A percentile compares a stretch with the other conserved stretches of the same genome.
phyloP scores from a whole-genome alignment of 2,888 invertebrate species.

The Leptodirus hochenwartii region DNA sequence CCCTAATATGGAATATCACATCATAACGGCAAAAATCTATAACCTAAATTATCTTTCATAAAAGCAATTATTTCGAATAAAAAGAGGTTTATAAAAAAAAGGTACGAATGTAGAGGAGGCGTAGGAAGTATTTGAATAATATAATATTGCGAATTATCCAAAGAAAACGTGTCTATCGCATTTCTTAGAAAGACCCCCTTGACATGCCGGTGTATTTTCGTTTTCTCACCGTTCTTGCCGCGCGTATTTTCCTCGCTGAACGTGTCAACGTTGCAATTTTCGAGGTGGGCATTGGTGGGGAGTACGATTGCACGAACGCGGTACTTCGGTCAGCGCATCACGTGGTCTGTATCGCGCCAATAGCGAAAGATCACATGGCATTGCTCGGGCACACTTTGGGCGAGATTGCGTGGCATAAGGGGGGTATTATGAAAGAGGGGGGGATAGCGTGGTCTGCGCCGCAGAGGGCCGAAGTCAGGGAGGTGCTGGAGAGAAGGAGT shows the following conservation, averaged over 20 bases:
- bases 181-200: no score
- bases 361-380: constrained; percentile 79
- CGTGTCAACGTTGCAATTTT: constrained; percentile 82
- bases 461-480: constrained; percentile 43
- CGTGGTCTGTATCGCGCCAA: constrained; percentile 76
- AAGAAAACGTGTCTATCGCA: no score
- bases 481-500: constrained; percentile 46
- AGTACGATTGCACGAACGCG: constrained; percentile 89
- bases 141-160: no score
- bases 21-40: no score
- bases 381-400: constrained; percentile 65
- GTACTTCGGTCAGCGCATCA: constrained; percentile 48
- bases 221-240: constrained; percentile 83
- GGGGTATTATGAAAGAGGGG: constrained; percentile 77
- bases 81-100: no score
- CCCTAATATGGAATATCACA: no score
- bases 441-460: constrained; percentile 54
- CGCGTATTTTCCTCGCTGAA: constrained; percentile 70
- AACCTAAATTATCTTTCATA: no score
- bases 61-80: no score
- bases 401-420: constrained; percentile 87
- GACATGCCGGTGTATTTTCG: constrained; percentile 91
- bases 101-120: no score
- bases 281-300: constrained; percentile 96
- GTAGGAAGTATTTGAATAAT: no score